Evolutionary conservation across 2,797 vertebrate genomes (phyloP).

Genomic region (Brachymystax lenok): DNA sequence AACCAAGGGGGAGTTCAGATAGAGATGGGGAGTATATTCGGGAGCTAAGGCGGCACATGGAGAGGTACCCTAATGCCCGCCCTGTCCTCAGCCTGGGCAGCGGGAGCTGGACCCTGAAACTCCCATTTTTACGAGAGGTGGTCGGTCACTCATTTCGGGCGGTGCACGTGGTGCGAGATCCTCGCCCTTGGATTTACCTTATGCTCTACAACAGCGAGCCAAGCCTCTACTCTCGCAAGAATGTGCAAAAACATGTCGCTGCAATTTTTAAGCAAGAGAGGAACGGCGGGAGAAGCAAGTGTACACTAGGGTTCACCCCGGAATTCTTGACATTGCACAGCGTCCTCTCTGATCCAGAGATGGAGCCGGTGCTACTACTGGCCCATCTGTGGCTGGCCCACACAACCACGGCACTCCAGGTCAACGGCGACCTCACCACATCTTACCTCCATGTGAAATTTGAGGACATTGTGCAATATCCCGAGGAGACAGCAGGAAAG

Average conservation of each 20-base stretch:
- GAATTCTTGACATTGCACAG: constrained; percentile 85
- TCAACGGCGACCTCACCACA: constrained; percentile 76
- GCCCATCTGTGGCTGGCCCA: constrained; percentile 94
- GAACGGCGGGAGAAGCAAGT: constrained; percentile 74
- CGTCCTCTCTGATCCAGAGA: constrained; percentile 78
- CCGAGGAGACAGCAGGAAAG: constrained; percentile 84
- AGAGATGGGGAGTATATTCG: constrained; percentile 87
- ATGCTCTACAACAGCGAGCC: constrained; percentile 92
- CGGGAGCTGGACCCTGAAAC: constrained; percentile 92
- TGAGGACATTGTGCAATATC: constrained; percentile 88
- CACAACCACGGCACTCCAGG: constrained; percentile 84
- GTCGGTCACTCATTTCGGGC: constrained; percentile 86
- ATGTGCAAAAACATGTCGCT: constrained; percentile 86
- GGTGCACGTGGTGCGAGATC: constrained; percentile 89
- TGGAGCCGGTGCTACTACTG: constrained; percentile 81
- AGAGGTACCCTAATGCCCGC: constrained; percentile 83
- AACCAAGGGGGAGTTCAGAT: constrained; percentile 76
- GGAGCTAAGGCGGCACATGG: constrained; percentile 85
- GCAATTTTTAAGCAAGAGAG: constrained; percentile 78
- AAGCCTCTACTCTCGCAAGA: constrained; percentile 88
- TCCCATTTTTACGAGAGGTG: constrained; percentile 89
- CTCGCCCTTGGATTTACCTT: constrained; percentile 92
- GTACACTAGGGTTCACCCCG: constrained; percentile 75
- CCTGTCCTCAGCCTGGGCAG: constrained; percentile 90
- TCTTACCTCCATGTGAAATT: constrained; percentile 86